Conservation (phyloP, 1,140 invertebrate genomes). For the Sweltsa coloradensis region DNA sequence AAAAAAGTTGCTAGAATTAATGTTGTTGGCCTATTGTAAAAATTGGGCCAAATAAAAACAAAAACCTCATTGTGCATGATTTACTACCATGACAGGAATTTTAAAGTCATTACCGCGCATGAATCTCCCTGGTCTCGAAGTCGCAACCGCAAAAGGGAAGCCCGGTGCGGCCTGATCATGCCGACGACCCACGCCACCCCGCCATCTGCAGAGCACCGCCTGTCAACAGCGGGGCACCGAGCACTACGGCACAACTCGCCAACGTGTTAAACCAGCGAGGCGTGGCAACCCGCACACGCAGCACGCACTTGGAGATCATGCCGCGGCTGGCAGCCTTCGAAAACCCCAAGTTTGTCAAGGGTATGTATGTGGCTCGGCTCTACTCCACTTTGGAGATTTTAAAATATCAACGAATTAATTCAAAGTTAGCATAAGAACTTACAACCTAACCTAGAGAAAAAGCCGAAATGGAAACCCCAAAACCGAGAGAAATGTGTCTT, state of each 20-base stretch:
- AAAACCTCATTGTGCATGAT: too few relatives aligned
- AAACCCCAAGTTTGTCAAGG: conserved; percentile 61
- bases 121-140: conserved; percentile 23
- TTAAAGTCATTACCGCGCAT: too few relatives aligned
- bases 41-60: too few relatives aligned
- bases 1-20: too few relatives aligned
- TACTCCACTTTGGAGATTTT: neutral
- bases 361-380: conserved; percentile 19
- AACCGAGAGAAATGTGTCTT: too few relatives aligned
- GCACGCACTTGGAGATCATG: conserved; percentile 76
- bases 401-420: neutral
- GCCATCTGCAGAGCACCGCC: conserved; percentile 71
- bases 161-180: too few relatives aligned
- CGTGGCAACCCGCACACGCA: conserved; percentile 73
- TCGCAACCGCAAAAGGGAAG: neutral
- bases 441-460: too few relatives aligned
- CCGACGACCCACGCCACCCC: conserved; percentile 21
- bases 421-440: too few relatives aligned
- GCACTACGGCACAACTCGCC: conserved; percentile 72
- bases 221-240: conserved; percentile 74
- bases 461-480: too few relatives aligned
- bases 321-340: conserved; percentile 93
- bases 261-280: conserved; percentile 63
- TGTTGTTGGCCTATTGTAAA: too few relatives aligned
- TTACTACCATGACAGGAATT: too few relatives aligned